Evolutionary conservation across 1,140 invertebrate species (phyloP).

Genomic region (Dendroctonus ponderosae): DNA sequence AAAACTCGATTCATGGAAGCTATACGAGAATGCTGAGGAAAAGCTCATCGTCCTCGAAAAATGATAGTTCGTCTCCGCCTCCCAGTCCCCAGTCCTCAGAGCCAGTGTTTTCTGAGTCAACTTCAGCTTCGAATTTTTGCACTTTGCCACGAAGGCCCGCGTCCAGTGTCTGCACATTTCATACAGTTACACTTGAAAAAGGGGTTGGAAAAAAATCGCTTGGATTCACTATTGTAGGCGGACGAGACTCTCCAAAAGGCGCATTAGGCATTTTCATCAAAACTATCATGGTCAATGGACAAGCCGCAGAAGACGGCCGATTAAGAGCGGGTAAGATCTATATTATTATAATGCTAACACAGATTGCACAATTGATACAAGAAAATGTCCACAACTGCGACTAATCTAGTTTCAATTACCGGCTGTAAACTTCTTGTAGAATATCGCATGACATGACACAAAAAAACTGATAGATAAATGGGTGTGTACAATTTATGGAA

Average conservation of each 20-base stretch:
- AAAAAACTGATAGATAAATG: no score
- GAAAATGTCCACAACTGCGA: no score
- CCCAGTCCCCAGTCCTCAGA: conserved; percentile 27
- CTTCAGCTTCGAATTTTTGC: conserved; percentile 64
- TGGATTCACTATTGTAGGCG: conserved; percentile 89
- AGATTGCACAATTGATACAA: no score
- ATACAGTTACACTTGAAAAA: conserved; percentile 79
- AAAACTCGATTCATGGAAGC: conserved; percentile 59
- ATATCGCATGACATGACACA: no score
- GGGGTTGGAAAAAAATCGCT: conserved; percentile 80
- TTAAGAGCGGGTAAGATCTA: conserved; percentile 69
- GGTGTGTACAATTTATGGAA: no score
- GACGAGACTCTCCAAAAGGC: conserved; percentile 82
- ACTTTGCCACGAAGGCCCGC: conserved; percentile 67
- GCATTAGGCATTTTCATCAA: conserved; percentile 87
- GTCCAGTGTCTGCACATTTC: conserved; percentile 65
- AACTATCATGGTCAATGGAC: conserved; percentile 80
- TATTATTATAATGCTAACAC: no score
- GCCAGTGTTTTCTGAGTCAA: conserved; percentile 41
- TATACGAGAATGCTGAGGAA: conserved; percentile 57
- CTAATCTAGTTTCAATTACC: no score
- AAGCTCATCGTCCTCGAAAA: conserved; percentile 45
- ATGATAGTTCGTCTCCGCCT: conserved; percentile 45
- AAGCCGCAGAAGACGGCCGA: conserved; percentile 81
- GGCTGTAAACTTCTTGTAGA: no score